Percentiles rank a stretch among this genome's conserved stretches.
phyloP scores from a whole-genome alignment of 2,113 vertebrate species.

The Bolborhynchus lineola region DNA sequence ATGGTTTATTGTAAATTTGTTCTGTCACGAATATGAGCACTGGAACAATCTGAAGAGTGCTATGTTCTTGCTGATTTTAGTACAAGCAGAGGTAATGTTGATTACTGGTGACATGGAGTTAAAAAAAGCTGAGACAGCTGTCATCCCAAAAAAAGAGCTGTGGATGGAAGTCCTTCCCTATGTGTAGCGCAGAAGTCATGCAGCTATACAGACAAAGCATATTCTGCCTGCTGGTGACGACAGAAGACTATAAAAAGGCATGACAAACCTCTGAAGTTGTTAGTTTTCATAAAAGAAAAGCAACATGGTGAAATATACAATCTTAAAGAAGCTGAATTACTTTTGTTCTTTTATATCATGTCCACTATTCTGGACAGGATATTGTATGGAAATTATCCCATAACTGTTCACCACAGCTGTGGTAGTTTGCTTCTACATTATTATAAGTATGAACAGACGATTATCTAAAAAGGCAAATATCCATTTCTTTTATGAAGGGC shows the following conservation, averaged over 20 bases:
- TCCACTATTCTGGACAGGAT: neutral
- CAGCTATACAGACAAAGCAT: neutral
- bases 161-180: neutral
- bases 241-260: neutral
- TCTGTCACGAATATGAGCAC: neutral
- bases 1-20: neutral
- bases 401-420: neutral
- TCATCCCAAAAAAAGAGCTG: neutral
- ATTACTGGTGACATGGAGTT: neutral
- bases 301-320: neutral
- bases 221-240: neutral
- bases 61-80: neutral
- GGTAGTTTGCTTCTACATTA: neutral
- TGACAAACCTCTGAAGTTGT: neutral
- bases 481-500: neutral
- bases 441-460: neutral
- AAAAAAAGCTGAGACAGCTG: neutral
- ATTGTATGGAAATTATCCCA: neutral
- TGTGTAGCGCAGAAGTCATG: neutral
- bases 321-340: neutral
- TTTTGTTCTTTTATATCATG: neutral
- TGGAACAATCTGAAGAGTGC: neutral
- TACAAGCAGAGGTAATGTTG: neutral
- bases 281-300: neutral
- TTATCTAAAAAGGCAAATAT: neutral